Evolutionary conservation across 2,113 vertebrate genomes (phyloP).

Genomic region (Indicator indicator): DNA sequence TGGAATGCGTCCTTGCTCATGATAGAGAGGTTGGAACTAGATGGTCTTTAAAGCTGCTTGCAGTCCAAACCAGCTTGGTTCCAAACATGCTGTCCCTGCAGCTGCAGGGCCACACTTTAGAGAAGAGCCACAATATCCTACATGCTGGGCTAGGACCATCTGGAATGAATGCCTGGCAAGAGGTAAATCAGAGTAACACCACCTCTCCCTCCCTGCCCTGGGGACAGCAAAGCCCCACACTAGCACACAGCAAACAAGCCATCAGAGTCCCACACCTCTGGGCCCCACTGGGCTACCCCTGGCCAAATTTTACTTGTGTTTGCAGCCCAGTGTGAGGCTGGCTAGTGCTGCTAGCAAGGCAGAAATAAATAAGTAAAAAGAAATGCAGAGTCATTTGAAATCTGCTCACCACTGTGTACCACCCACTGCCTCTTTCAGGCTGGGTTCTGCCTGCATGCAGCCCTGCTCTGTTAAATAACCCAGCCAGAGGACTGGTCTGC

Average conservation of each 20-base stretch:
- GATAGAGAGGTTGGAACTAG: too few species aligned
- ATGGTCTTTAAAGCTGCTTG: background rate
- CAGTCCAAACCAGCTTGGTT: background rate
- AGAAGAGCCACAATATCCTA: background rate
- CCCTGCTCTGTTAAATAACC: background rate
- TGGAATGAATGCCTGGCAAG: background rate
- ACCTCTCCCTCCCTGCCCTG: background rate
- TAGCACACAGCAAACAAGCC: background rate
- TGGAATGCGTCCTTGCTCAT: background rate
- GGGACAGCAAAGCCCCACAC: background rate
- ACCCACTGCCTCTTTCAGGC: background rate
- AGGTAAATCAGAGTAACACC: background rate
- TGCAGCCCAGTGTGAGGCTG: background rate
- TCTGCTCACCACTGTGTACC: background rate
- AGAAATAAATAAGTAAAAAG: background rate
- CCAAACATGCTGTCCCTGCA: rapidly evolving
- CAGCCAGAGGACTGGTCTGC: background rate
- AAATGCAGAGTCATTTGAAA: background rate
- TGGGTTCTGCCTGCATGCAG: background rate
- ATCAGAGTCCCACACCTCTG: rapidly evolving
- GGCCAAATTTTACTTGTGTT: rapidly evolving
- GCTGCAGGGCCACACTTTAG: background rate
- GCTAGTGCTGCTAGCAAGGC: background rate
- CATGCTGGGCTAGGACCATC: background rate
- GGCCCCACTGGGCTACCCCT: background rate